Percentiles rank a stretch among this genome's conserved stretches.
These are phyloP conservation scores for Callinectes sapidus DNA, from an alignment of 2,888 invertebrate genomes.

Conservation along the genomic window DNA sequence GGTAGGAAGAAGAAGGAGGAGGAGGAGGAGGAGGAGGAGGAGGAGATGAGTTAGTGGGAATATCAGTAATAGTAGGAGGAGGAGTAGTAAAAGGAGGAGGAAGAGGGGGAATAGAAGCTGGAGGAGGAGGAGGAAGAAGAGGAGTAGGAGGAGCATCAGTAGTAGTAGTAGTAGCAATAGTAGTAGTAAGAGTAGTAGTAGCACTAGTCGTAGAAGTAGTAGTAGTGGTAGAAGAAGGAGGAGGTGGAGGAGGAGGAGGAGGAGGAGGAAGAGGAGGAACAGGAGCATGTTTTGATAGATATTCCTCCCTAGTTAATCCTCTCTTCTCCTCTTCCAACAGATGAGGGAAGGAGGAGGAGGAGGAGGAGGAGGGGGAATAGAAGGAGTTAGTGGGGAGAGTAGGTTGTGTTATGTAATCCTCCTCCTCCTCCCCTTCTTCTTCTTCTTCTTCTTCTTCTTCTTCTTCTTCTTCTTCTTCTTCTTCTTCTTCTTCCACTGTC, in stretches of 20 bases:
- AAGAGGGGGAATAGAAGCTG: background rate
- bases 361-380: background rate
- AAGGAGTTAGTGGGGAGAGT: background rate
- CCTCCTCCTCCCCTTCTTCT: background rate
- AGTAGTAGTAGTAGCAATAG: background rate
- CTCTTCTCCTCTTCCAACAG: background rate
- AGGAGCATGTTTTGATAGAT: background rate
- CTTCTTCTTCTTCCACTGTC: background rate
- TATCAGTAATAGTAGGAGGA: background rate
- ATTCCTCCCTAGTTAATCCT: constrained; percentile 30
- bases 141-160: background rate
- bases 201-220: background rate
- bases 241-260: background rate
- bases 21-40: background rate
- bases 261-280: constrained; percentile 20
- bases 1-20: background rate
- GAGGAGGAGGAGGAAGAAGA: constrained; percentile 6
- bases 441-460: constrained; percentile 1
- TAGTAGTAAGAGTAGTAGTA: background rate
- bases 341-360: background rate
- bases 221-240: background rate
- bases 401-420: background rate
- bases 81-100: background rate
- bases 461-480: background rate
- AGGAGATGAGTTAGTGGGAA: background rate